A percentile compares a stretch with the other conserved stretches of the same genome.
phyloP scores from a whole-genome alignment of 30 jellyfish, hydroid and myxozoan species.

The Turritopsis rubra region DNA sequence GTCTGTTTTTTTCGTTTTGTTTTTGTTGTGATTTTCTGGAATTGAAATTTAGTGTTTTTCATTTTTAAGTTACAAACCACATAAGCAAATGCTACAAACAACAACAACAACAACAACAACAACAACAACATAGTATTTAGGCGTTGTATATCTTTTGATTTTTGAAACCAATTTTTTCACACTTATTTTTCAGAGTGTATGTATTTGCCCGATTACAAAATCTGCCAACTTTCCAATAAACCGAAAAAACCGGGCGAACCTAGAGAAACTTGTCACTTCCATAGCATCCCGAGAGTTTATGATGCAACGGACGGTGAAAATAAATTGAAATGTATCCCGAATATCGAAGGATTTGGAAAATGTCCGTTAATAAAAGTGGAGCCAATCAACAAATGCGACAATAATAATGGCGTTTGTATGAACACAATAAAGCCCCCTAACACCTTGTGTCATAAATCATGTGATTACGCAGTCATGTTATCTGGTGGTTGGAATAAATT shows the following conservation, averaged over 20 bases:
- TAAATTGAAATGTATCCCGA: conserved; percentile 25
- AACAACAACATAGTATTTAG: neutral
- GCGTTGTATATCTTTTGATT: neutral
- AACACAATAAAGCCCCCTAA: neutral
- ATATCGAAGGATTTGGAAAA: conserved; percentile 49
- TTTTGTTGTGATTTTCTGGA: neutral
- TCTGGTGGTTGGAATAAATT: conserved; percentile 92
- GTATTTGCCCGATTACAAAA: neutral
- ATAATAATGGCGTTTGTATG: neutral
- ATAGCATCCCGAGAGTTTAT: neutral
- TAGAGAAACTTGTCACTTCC: neutral
- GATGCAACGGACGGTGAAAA: conserved; percentile 50
- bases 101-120: neutral
- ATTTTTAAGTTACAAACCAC: too few species aligned
- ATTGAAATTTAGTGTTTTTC: neutral
- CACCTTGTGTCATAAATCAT: conserved; percentile 1
- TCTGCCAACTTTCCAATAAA: neutral
- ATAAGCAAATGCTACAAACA: neutral
- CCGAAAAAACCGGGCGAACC: neutral
- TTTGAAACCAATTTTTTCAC: neutral
- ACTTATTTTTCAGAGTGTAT: neutral
- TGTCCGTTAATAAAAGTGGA: conserved; percentile 64
- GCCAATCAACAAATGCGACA: conserved; percentile 22
- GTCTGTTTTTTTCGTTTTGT: neutral
- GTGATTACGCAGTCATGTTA: conserved; percentile 75